These are phyloP conservation scores for Brassicogethes aeneus DNA, from an alignment of 2,888 invertebrate genomes.

Conservation along the genomic window DNA sequence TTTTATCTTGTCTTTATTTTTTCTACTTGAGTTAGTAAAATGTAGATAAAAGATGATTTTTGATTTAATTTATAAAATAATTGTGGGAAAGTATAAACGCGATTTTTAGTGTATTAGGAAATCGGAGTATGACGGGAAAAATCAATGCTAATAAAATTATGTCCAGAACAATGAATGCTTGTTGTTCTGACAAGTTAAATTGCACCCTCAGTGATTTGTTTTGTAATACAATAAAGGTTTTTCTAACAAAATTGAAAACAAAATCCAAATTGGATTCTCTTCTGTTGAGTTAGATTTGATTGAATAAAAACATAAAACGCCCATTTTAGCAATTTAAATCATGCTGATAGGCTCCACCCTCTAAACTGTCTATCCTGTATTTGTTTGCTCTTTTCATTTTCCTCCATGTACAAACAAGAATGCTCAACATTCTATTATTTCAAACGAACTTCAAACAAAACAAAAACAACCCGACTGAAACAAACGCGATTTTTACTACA, in stretches of 20 bases:
- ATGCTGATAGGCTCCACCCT: constrained; percentile 33
- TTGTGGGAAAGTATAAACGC: too few species aligned
- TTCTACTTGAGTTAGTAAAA: too few species aligned
- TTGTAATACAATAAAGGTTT: constrained; percentile 29
- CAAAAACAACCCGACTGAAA: too few species aligned
- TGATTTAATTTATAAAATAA: too few species aligned
- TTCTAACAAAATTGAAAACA: constrained; percentile 31
- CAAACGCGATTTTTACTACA: too few species aligned
- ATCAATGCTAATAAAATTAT: constrained; percentile 37
- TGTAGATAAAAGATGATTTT: too few species aligned
- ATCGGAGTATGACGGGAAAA: constrained; percentile 29
- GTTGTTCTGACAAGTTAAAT: constrained; percentile 28
- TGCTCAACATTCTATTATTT: constrained; percentile 11
- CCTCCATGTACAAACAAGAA: constrained; percentile 9
- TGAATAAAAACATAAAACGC: constrained; percentile 41
- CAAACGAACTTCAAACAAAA: constrained; percentile 28
- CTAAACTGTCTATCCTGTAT: neutral
- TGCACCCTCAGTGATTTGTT: constrained; percentile 27
- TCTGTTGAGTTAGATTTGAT: constrained; percentile 34
- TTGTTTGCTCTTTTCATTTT: constrained; percentile 3
- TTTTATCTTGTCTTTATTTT: too few species aligned
- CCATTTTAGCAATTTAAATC: constrained; percentile 42
- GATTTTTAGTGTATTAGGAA: too few species aligned
- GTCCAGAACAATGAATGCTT: constrained; percentile 29
- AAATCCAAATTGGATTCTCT: constrained; percentile 33